Evolutionary conservation across 2,888 invertebrate genomes (phyloP).

Genomic region (Nasonia oneida): DNA sequence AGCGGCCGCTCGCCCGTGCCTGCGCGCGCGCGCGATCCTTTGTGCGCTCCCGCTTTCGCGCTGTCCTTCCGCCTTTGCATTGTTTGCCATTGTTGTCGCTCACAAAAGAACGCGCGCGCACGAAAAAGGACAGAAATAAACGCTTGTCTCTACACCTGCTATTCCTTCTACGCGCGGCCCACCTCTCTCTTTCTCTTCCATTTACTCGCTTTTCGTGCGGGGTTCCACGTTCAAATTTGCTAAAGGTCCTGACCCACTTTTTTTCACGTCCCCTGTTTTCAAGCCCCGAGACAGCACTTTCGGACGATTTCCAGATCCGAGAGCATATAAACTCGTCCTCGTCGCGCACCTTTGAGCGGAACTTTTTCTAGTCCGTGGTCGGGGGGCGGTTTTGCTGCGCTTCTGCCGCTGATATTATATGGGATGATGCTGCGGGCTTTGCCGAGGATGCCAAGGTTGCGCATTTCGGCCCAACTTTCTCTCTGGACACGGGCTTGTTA

Average conservation of each 20-base stretch:
- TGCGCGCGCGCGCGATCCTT: conserved; percentile 32
- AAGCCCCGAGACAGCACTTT: not conserved
- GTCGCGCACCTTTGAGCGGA: conserved; percentile 1
- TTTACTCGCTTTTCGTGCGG: not conserved
- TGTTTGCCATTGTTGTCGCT: conserved; percentile 62
- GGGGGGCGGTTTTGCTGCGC: not conserved
- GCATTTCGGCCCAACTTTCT: not conserved
- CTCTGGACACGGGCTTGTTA: not conserved
- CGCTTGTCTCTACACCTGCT: conserved; percentile 26
- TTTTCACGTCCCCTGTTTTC: not conserved
- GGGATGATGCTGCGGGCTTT: not conserved
- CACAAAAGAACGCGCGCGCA: conserved; percentile 57
- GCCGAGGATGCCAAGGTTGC: not conserved
- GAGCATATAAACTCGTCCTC: not conserved
- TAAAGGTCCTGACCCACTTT: conserved; percentile 16
- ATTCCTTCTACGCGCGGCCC: not conserved
- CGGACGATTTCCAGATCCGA: conserved; percentile 16
- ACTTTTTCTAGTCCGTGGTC: not conserved
- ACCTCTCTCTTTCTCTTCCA: not conserved
- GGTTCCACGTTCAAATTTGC: not conserved
- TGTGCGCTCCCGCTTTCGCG: conserved; percentile 17
- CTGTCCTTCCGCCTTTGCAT: conserved; percentile 52
- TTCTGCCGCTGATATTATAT: not conserved
- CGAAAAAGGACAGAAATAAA: conserved; percentile 52
- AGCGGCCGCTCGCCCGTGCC: not conserved